Base-by-base conservation (phyloP, 1,140 invertebrate species). In the Caenorhabditis briggsae region DNA sequence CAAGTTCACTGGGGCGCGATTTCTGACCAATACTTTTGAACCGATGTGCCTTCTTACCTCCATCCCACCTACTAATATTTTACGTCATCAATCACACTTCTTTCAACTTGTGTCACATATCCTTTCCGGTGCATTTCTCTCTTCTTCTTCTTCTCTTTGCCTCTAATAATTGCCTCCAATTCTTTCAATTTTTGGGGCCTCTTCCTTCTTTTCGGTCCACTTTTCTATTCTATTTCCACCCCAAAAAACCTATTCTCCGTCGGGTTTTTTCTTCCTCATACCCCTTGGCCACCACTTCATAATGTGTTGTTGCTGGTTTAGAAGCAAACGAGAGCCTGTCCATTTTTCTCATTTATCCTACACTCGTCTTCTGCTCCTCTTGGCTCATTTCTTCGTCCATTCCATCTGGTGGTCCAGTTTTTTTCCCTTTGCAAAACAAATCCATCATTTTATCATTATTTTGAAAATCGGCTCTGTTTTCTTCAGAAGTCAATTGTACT, bases 241-340 rank as follows among this genome's bases (percentile, higher is more conserved):
- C 14, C 16, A 70, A 70, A 70, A 43, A 70, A 43, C 64, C 64
- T 70, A 70, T 70, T 70, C 23, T 58, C 56, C 33, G 33, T 53
- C 50, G 50, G 33, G 58, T 59, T 33, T 65, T 65, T 25, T 46
- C 41, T 70, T 46, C 16, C 23, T 70, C 41, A 46, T 48, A 33
- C 8, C 16, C 41, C 41, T 18, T 9, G 7, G 23, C 20, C 23
- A 48, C 70, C 70, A 78, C 70, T 78, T 78, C 70, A 78, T 78
- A 78, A 48, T 78, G 70, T 50, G 70, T 78, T 78, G 70, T 78
- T 48, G 70, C 46, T 78, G 70, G 53, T 14, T 25, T 59, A 16
- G 78, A 82, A n/a, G 78, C 8, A 33, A 50, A 82, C 55, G 50
- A 83, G 70, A 78, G n/a, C n/a, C 70, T 78, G 70, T 78, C 70